Evolutionary conservation across 2,797 vertebrate species (phyloP), one percentile per base, ranked within the genome.

Genomic region (Molossus alvarezi): DNA sequence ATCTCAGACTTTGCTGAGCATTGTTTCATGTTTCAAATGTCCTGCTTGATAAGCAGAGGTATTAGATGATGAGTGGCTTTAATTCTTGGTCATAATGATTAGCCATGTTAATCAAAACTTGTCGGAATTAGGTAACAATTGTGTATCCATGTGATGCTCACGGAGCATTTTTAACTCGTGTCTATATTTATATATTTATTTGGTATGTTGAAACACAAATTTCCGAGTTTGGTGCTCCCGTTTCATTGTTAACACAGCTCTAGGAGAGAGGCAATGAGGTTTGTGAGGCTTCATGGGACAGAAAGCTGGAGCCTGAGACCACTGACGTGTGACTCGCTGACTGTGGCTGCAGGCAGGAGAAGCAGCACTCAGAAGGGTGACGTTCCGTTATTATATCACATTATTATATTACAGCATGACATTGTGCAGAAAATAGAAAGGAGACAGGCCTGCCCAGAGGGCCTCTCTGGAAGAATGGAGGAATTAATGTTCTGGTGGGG

Each of bases 401-500:
- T 73, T 75, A 45, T 69, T 75, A 23, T 33, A 53, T 84, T 77
- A 53, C 27, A 77, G 15, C 29, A 10, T 17, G 29, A 60, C 14
- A 48, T 0, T 48, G 72, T 77, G 17, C 60, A 64, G 87, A 73
- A 83, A 76, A 64, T 6, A 84, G 51, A 71, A 94, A 57, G 9
- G 51, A 92, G 75, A 45, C 1, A 0, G 25, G 15, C 18, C 48
- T 87, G 27, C 45, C 71, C 53, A 23, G 25, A 45, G 11, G 21
- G 73, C 71, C 86, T 53, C 45, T 80, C 27, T 84, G 67, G 48
- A 69, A 45, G 51, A 95, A 86, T 20, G 51, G 6, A 33, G 41
- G n/a, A 93, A 67, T 80, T 67, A 17, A 62, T 87, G 45, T 77
- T 93, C 83, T 94, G 75, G 6, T 94, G 10, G 14, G n/a, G 21